Evolutionary conservation across 2,113 vertebrate genomes (phyloP).

Genomic region (Neomonachus schauinslandi): DNA sequence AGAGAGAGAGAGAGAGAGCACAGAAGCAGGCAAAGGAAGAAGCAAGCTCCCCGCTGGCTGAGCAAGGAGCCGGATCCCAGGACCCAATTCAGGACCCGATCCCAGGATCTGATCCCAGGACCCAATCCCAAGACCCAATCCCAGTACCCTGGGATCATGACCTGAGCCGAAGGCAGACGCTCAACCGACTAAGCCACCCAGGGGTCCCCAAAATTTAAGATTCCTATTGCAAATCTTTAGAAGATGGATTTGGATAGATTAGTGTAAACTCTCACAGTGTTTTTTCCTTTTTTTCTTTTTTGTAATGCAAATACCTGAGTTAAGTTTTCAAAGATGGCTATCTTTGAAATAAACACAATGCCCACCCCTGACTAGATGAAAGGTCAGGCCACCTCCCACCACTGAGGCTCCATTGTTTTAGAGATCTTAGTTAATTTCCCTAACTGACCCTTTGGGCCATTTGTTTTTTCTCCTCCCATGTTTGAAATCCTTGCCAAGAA

Average conservation of each 20-base stretch:
- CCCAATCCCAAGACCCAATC: no score
- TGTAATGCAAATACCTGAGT: background rate
- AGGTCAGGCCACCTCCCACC: background rate
- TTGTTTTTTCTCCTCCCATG: background rate
- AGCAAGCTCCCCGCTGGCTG: no score
- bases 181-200: no score
- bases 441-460: background rate
- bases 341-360: background rate
- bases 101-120: no score
- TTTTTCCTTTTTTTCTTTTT: background rate
- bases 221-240: background rate
- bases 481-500: background rate
- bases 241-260: background rate
- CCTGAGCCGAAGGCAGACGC: no score
- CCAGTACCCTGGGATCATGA: no score
- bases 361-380: background rate
- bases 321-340: background rate
- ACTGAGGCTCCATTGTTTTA: background rate
- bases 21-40: no score
- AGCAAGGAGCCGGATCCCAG: no score
- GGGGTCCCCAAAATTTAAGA: background rate
- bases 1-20: no score
- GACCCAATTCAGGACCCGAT: no score
- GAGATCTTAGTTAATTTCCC: background rate
- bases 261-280: background rate